Evolutionary conservation across 64 coral and sea anemone genomes (phyloP).

Genomic region (Exaiptasia diaphana): DNA sequence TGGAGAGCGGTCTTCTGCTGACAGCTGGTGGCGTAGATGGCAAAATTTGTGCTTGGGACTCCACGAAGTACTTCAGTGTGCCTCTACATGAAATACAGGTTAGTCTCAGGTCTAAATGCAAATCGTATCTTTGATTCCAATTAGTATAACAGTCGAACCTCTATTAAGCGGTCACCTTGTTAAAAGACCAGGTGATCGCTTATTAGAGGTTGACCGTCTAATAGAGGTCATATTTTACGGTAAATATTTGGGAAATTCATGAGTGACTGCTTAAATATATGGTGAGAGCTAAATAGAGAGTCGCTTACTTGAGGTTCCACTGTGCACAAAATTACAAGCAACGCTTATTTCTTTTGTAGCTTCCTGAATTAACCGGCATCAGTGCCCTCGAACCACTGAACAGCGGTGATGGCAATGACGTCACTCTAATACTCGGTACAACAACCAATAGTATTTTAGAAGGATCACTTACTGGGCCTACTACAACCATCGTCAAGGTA

Average conservation of each 20-base stretch:
- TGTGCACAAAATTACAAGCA: too few species aligned
- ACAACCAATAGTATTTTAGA: slow-evolving; percentile 70
- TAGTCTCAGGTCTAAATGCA: too few species aligned
- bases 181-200: too few species aligned
- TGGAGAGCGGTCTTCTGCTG: slow-evolving; percentile 73
- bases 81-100: slow-evolving; percentile 89
- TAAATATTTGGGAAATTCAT: too few species aligned
- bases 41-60: slow-evolving; percentile 75
- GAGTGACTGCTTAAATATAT: too few species aligned
- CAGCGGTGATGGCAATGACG: slow-evolving; percentile 51
- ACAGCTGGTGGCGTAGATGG: slow-evolving; percentile 81
- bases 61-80: slow-evolving; percentile 78
- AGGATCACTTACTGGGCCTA: slow-evolving; percentile 64
- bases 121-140: too few species aligned
- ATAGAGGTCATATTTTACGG: too few species aligned
- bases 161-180: too few species aligned
- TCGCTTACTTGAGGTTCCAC: too few species aligned
- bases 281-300: too few species aligned
- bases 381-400: slow-evolving; percentile 71
- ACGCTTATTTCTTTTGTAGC: slow-evolving; percentile 25
- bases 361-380: slow-evolving; percentile 58
- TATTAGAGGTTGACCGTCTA: too few species aligned
- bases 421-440: slow-evolving; percentile 55
- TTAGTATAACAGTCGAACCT: too few species aligned
- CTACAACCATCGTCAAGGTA: slow-evolving; percentile 74